Percentiles rank a stretch among this genome's conserved stretches.
These are phyloP conservation scores for Bombycilla garrulus DNA, from an alignment of 2,113 vertebrate species.

Conservation along the genomic window DNA sequence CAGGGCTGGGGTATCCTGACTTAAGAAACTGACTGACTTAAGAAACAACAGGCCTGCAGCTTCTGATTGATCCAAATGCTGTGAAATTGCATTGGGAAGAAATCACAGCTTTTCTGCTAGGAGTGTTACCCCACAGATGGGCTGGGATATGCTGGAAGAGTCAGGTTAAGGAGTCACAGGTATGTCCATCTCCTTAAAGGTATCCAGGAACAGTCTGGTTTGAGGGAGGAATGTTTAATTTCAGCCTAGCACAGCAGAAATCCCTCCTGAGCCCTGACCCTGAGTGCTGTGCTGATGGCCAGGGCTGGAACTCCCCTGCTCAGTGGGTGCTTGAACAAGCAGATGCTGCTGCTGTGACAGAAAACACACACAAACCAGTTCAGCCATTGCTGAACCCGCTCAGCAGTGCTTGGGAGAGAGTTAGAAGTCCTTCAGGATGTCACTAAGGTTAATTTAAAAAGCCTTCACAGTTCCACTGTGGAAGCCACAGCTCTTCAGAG, in stretches of 20 bases:
- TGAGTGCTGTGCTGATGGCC: background rate
- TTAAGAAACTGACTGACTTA: background rate
- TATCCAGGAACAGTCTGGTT: background rate
- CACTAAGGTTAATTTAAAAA: background rate
- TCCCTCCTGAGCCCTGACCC: background rate
- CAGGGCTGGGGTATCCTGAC: background rate
- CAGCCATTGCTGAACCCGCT: background rate
- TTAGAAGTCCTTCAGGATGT: background rate
- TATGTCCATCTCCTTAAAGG: rapidly evolving
- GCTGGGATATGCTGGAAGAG: background rate
- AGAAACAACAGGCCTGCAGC: background rate
- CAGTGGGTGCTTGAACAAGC: background rate
- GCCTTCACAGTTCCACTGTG: background rate
- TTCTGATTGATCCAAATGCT: background rate
- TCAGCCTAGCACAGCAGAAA: background rate
- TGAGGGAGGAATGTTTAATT: background rate
- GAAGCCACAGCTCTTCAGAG: background rate
- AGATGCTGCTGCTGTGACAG: background rate
- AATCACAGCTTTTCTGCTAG: background rate
- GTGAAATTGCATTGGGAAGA: background rate
- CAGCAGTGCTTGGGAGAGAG: background rate
- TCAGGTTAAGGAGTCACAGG: background rate
- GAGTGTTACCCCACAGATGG: background rate
- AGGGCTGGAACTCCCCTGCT: background rate
- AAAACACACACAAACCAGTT: background rate